Evolutionary conservation across 2,113 vertebrate genomes (phyloP).

Genomic region (Nannobrachium achirus): DNA sequence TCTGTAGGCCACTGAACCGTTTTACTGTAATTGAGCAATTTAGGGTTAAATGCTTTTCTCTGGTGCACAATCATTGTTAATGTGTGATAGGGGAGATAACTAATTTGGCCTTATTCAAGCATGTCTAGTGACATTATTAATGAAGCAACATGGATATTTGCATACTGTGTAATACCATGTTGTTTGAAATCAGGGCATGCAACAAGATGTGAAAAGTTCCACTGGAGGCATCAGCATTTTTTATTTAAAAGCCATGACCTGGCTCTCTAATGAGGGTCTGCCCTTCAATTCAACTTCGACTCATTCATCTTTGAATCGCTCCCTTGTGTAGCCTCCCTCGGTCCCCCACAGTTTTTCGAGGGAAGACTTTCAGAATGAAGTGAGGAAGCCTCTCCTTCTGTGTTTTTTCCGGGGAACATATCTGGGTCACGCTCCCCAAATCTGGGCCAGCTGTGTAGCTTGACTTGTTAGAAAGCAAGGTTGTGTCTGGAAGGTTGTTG

Average conservation of each 20-base stretch:
- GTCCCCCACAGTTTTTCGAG: not conserved
- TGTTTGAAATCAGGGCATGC: too few relatives aligned
- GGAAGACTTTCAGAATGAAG: not conserved
- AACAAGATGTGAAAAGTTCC: too few relatives aligned
- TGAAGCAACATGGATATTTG: too few relatives aligned
- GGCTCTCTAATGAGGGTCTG: not conserved
- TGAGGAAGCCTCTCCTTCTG: constrained; percentile 30
- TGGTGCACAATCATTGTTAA: too few relatives aligned
- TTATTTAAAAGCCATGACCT: constrained; percentile 3
- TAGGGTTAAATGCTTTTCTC: too few relatives aligned
- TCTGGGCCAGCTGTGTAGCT: constrained; percentile 6
- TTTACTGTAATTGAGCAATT: too few relatives aligned
- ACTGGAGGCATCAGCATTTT: too few relatives aligned
- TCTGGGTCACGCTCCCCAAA: constrained; percentile 55
- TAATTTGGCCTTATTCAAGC: too few relatives aligned
- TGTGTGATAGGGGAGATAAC: too few relatives aligned
- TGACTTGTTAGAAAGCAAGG: constrained; percentile 22
- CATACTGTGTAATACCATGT: too few relatives aligned
- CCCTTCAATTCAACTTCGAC: constrained; percentile 24
- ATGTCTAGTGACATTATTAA: too few relatives aligned
- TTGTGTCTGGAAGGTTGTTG: constrained; percentile 25
- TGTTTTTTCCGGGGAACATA: constrained; percentile 26
- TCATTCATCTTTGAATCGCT: constrained; percentile 47
- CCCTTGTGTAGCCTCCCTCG: constrained; percentile 20
- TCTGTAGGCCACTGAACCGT: too few relatives aligned